phyloP scores from a whole-genome alignment of 2,888 invertebrate genomes.

The Clostera curtula region DNA sequence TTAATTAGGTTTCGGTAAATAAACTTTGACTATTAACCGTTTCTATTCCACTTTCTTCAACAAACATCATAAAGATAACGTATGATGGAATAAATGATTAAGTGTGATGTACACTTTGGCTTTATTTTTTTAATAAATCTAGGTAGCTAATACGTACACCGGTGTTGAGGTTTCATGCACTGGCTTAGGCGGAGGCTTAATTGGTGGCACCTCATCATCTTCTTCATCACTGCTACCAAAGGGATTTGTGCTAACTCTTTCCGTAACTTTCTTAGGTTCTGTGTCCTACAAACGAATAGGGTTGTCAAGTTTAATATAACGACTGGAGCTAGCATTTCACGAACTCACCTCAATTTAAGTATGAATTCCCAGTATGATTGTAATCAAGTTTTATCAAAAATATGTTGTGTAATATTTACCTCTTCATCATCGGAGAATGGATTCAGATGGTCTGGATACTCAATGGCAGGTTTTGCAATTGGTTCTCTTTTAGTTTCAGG shows the following conservation, averaged over 20 bases:
- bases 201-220: conserved; percentile 57
- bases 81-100: too few species aligned
- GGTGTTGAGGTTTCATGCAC: conserved; percentile 34
- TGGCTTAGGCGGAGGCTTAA: conserved; percentile 33
- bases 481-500: conserved; percentile 19
- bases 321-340: too few species aligned
- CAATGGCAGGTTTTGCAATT: conserved; percentile 21
- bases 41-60: too few species aligned
- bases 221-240: conserved; percentile 81
- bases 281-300: conserved; percentile 41
- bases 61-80: too few species aligned
- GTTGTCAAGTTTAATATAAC: too few species aligned
- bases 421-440: conserved; percentile 84
- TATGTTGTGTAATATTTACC: conserved; percentile 22
- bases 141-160: conserved; percentile 33
- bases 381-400: not conserved
- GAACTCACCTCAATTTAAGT: too few species aligned
- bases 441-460: conserved; percentile 87
- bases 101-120: too few species aligned
- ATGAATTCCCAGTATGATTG: too few species aligned
- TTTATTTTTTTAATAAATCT: too few species aligned
- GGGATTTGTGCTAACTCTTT: conserved; percentile 76
- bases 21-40: too few species aligned
- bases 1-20: too few species aligned
- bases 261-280: conserved; percentile 36